phyloP scores from a whole-genome alignment of 2,113 vertebrate genomes.

The Trematocara marginatum region DNA sequence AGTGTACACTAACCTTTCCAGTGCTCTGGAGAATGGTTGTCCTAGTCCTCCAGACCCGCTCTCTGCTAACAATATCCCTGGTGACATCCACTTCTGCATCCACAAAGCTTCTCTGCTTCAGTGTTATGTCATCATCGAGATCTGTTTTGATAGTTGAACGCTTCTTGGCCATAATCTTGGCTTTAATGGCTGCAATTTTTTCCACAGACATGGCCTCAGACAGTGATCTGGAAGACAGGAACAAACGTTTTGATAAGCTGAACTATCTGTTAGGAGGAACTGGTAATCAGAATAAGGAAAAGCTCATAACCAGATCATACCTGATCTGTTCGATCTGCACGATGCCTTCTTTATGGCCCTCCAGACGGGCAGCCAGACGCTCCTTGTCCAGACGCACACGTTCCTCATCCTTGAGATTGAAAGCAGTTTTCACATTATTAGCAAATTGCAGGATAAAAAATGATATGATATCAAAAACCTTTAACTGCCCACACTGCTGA shows the following conservation, averaged over 20 bases:
- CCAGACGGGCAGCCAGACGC: conserved; percentile 96
- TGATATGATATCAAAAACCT: not conserved
- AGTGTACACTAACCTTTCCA: conserved; percentile 81
- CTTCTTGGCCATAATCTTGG: conserved; percentile 99
- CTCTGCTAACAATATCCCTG: conserved; percentile 95
- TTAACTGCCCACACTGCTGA: not conserved
- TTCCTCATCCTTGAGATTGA: conserved; percentile 86
- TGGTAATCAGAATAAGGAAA: not conserved
- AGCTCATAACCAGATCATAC: conserved; percentile 57
- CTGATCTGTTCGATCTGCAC: conserved; percentile 98
- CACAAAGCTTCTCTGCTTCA: conserved; percentile 97
- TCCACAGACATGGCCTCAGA: conserved; percentile 99
- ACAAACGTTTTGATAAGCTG: not conserved
- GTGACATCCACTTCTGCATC: conserved; percentile 97
- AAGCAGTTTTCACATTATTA: not conserved
- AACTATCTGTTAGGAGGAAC: not conserved
- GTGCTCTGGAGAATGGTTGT: conserved; percentile 97
- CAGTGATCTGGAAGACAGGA: conserved; percentile 77
- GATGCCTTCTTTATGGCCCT: conserved; percentile 97
- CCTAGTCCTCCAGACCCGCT: conserved; percentile 95
- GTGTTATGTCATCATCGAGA: conserved; percentile 93
- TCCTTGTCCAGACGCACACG: conserved; percentile 97
- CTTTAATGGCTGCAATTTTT: conserved; percentile 99
- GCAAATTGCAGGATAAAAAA: not conserved
- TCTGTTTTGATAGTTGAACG: conserved; percentile 98